Base-by-base conservation (phyloP, 2,113 vertebrate species). In the Manacus vitellinus region DNA sequence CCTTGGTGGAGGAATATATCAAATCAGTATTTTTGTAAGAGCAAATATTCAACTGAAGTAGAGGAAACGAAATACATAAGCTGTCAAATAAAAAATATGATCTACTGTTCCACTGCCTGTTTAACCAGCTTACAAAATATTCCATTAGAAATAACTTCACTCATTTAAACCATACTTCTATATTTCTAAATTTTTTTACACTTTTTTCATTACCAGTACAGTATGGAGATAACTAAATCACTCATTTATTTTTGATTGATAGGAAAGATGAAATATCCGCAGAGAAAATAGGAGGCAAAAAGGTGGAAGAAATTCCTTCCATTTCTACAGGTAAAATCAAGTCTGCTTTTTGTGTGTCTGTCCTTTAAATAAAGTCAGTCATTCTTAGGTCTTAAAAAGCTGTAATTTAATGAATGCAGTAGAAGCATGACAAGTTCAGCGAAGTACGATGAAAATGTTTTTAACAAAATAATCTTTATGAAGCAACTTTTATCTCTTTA, bases 251-350 rank as follows among this genome's bases (percentile, higher is more conserved):
- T 94, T 96, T 66, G 84, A 58, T 78, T 96, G 43, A 78, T 79
- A 98, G 98, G 96, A 98, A 98, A 95, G 97, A 97, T 72, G 97
- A 97, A 92, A 74, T 96, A 77, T 47, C 94, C 17, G 31, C 94
- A 71, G 94, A 97, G 46, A 96, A 98, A 89, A 66, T 66, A 22
- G 65, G 89, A 65, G 41, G 46, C 61, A 97, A 96, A 96, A 92
- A 95, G 54, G 21, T 58, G 7, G 92, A 92, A 47, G 94, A 97
- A 14, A 76, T 73, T 25, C 44, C 93, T 67, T 72, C 83, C 10
- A 27, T 94, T 96, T 87, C 96, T 43, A 91, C 93, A 97, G 98
- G 98, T 98, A 96, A 98, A 92, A 73, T 86, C 52, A 85, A 49
- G 72, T 73, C 20, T 80, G 21, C 7, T 94, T 76, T 19, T n/a